Base-by-base conservation (phyloP, 2,797 vertebrate species). In the Valencia hispanica region DNA sequence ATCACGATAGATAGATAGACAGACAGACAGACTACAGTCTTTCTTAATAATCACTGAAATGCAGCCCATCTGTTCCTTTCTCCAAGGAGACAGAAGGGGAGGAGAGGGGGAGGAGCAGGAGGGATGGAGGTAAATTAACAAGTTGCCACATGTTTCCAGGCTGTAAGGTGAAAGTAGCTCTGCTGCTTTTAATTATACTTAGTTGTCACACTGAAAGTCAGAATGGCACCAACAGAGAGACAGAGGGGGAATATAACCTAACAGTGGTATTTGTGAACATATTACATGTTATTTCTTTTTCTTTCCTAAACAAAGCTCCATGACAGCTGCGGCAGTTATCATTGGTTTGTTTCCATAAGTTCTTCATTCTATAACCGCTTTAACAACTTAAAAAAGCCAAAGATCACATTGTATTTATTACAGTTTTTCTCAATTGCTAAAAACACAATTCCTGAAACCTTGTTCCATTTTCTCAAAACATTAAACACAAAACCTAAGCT, bases 81-180 rank as follows among this genome's bases (percentile, higher is more conserved):
- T 84, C 17, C 70, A 55, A 89, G 86, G 90, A 81, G 53, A 9
- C n/a, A 59, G 53, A 14, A 51, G 47, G 61, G 30, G 47, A 30
- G 36, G 5, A 50, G 48, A 8, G 34, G 59, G 27, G 76, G 77
- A 47, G 57, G 69, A 39, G 71, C 47, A 51, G 78, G 68, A 71
- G 61, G 82, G 70, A n/a, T 0, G 61, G 74, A 77, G 85, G 84
- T 72, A 86, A 87, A 90, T 91, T 89, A 92, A 93, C 92, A 90
- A 91, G 92, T 91, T 87, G 86, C 92, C 91, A 92, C 92, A 93
- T 93, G 92, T 92, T 93, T 89, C 92, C 79, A 86, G 82, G 81
- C 81, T 66, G 82, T 25, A 75, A 79, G 81, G 78, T 86, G 81
- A 88, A 83, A 83, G 86, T 10, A 45, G 73, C 70, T 83, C 72